A percentile compares a stretch with the other conserved stretches of the same genome.
phyloP scores from a whole-genome alignment of 2,113 vertebrate genomes.

The Gymnocephalus cernua region DNA sequence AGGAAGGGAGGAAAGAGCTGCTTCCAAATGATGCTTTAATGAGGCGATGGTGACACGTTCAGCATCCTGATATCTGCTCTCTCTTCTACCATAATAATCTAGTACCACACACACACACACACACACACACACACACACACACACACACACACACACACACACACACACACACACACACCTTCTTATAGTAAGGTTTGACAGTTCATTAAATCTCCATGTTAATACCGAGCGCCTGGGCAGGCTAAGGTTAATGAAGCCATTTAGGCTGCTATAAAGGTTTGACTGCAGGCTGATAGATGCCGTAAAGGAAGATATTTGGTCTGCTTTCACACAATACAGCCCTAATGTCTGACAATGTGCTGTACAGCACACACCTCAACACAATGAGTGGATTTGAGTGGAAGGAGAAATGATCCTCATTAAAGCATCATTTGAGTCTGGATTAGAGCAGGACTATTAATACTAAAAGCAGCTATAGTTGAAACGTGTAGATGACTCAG shows the following conservation, averaged over 20 bases:
- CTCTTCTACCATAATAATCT: not conserved
- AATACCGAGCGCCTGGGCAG: conserved; percentile 30
- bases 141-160: not conserved
- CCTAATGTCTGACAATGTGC: not conserved
- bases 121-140: not conserved
- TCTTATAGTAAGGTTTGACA: conserved; percentile 53
- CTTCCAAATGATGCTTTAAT: conserved; percentile 25
- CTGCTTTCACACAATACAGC: not conserved
- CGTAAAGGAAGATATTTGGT: conserved; percentile 49
- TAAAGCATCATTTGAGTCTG: not conserved
- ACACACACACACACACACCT: not conserved
- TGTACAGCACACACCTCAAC: conserved; percentile 15
- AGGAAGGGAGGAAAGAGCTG: not conserved
- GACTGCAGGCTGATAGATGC: conserved; percentile 26
- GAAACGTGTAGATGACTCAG: conserved; percentile 11
- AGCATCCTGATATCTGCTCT: not conserved
- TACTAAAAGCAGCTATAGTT: not conserved
- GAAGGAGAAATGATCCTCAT: conserved; percentile 33
- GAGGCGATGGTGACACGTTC: conserved; percentile 5
- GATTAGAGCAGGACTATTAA: conserved; percentile 15
- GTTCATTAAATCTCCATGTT: conserved; percentile 57
- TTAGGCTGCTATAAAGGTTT: conserved; percentile 40
- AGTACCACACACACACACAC: not conserved
- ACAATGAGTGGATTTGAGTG: conserved; percentile 16
- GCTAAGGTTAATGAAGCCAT: conserved; percentile 65